These are phyloP conservation scores for Pegoplata infirma DNA, from an alignment of 2,888 invertebrate genomes.

Conservation along the genomic window DNA sequence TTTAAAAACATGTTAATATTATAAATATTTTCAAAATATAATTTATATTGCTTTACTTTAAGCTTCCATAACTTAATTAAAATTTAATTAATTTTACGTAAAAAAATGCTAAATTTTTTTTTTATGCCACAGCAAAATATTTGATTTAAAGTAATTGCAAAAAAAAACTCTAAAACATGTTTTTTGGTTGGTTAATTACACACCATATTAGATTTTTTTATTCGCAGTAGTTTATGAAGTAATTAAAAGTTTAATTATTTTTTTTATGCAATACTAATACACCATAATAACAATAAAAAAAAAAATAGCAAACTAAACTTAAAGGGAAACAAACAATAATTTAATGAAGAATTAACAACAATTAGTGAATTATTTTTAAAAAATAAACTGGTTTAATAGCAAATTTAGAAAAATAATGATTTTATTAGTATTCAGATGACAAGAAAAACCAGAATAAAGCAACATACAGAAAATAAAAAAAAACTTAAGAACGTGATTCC, in stretches of 20 bases:
- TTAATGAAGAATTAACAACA: neutral
- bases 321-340: neutral
- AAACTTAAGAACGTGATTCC: neutral
- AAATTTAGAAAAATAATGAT: no score
- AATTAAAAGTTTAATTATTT: neutral
- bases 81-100: neutral
- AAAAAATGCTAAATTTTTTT: neutral
- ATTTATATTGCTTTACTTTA: neutral
- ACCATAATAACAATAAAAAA: neutral
- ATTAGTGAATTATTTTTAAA: conserved; percentile 4
- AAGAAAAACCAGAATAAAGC: conserved; percentile 25
- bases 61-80: neutral
- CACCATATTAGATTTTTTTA: neutral
- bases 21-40: no score
- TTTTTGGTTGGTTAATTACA: neutral
- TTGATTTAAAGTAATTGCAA: neutral
- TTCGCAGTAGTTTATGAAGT: neutral
- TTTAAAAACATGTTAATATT: neutral
- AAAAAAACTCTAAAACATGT: neutral
- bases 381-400: neutral
- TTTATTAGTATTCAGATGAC: no score
- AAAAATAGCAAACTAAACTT: neutral
- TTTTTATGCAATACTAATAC: neutral
- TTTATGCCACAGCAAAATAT: neutral
- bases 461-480: neutral